Percentiles rank a stretch among this genome's conserved stretches.
These are phyloP conservation scores for Acropternis orthonyx DNA, from an alignment of 2,797 vertebrate genomes.

Conservation along the genomic window DNA sequence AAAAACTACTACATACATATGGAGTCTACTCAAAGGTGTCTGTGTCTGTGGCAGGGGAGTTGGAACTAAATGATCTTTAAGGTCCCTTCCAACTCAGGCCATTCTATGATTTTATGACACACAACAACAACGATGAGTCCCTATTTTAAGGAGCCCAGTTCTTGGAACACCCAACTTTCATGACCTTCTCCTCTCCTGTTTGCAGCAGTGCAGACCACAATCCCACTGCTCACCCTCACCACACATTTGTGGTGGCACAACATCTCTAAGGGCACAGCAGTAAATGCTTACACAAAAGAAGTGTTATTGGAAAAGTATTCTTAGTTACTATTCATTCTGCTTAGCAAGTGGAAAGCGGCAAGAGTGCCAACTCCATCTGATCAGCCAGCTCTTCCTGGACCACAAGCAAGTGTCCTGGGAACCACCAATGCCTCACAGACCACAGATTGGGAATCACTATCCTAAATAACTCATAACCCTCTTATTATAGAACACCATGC, in stretches of 20 bases:
- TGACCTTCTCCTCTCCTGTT: not conserved
- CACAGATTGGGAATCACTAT: not conserved
- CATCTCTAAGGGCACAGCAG: not conserved
- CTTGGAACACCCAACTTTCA: not conserved
- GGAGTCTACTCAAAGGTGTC: not conserved
- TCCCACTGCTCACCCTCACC: not conserved
- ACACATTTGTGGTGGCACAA: not conserved
- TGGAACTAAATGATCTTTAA: not conserved
- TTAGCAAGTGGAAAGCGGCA: not conserved
- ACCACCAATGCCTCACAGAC: not conserved
- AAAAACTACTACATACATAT: not conserved
- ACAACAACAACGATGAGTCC: not conserved
- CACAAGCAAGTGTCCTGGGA: not conserved
- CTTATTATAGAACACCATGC: not conserved
- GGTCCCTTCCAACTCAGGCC: not conserved
- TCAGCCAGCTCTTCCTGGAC: not conserved
- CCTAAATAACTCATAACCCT: not conserved
- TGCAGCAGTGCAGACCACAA: not conserved
- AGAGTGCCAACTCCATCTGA: not conserved
- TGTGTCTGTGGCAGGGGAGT: rapidly evolving
- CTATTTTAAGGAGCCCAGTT: not conserved
- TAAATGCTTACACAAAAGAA: not conserved
- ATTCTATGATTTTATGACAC: not conserved
- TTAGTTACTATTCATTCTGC: not conserved
- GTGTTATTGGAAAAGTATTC: not conserved